Base-by-base conservation (phyloP, 2,797 vertebrate species). In the Sebastes reedi region DNA sequence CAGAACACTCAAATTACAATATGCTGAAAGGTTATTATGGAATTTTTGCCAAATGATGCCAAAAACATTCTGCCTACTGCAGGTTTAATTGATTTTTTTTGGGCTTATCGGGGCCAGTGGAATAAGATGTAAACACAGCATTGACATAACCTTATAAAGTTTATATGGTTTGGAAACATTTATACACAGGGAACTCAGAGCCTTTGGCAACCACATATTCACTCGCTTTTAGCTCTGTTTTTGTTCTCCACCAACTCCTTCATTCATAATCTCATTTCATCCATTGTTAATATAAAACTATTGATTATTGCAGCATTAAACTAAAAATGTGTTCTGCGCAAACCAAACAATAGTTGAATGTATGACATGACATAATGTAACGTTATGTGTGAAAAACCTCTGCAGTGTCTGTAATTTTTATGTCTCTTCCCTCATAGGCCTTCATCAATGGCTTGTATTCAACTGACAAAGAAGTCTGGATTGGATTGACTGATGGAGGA, bases 401-500 rank as follows among this genome's bases (percentile, higher is more conserved):
- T 24, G 11, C 10, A 59, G 18, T 22, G 14, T 64, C 20, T 22
- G 50, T 39, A 12, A 20, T 66, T 18, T 58, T 4, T 4, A 30
- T 52, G 5, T 73, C 2, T 85, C 14, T 27, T 67, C 27, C 4
- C 11, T 69, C 5, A 14, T 20, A 95, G 94, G 4, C 0, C 4
- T 94, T 91, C 75, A 20, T 94, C 32, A 92, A 93, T 29, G 4
- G 61, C 25, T 71, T 95, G 67, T 87, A 81, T 64, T 0, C 0
- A 30, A 50, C 16, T 59, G 84, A 90, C 12, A 85, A 77, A 79
- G 85, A 92, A 46, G 55, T 77, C 5, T 95, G 93, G 93, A 89
- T 95, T 20, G 94, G 94, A 60, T 7, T 95, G 85, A 77, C 81
- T 18, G 93, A 94, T 55, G 58, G 13, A 1, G 82, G 87, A 60